Evolutionary conservation across 2,888 invertebrate species (phyloP).

Genomic region (Andrena praecox): DNA sequence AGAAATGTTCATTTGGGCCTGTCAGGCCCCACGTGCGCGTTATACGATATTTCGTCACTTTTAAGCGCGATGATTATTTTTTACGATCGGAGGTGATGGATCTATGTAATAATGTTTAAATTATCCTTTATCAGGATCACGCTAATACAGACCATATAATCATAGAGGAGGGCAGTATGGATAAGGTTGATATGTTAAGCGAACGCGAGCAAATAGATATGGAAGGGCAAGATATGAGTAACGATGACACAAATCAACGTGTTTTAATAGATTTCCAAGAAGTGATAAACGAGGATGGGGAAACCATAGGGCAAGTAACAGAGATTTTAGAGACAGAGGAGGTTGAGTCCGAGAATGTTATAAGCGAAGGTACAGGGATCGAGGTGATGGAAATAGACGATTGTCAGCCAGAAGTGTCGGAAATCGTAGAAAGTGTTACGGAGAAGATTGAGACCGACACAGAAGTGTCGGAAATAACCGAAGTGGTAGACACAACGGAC

Average conservation of each 20-base stretch:
- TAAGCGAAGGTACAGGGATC: constrained; percentile 49
- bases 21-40: too few relatives aligned
- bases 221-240: constrained; percentile 65
- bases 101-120: not conserved
- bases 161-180: constrained; percentile 71
- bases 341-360: constrained; percentile 64
- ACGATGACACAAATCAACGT: constrained; percentile 58
- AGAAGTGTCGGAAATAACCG: constrained; percentile 78
- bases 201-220: constrained; percentile 64
- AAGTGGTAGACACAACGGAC: constrained; percentile 79
- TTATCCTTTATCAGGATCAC: constrained; percentile 42
- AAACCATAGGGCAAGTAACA: constrained; percentile 64
- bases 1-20: too few relatives aligned
- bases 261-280: constrained; percentile 70
- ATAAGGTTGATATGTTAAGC: constrained; percentile 68
- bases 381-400: constrained; percentile 70
- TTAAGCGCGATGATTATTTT: not conserved
- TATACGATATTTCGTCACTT: too few relatives aligned
- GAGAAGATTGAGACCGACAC: constrained; percentile 71
- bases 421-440: constrained; percentile 65
- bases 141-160: constrained; percentile 57
- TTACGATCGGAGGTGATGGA: not conserved
- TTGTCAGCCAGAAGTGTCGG: constrained; percentile 57
- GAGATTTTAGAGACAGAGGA: constrained; percentile 72
- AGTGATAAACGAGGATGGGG: constrained; percentile 73